These are phyloP conservation scores for Drosophila sordidapex DNA, from an alignment of 2,888 invertebrate genomes.

Conservation along the genomic window DNA sequence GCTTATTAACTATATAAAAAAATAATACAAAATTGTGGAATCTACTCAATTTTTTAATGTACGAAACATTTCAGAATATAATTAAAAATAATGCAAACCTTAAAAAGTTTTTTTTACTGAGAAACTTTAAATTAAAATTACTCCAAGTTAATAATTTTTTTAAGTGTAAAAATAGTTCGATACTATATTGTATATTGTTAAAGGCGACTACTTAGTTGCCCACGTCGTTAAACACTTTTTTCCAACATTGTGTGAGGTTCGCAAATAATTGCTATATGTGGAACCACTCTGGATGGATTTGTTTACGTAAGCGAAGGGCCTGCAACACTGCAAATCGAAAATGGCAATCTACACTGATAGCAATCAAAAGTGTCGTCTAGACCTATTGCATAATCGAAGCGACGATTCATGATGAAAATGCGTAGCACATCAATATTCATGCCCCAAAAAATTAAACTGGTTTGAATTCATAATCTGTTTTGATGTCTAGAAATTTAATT, in stretches of 20 bases:
- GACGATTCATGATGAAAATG: background rate
- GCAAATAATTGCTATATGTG: slow-evolving; percentile 14
- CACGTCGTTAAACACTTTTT: slow-evolving; percentile 17
- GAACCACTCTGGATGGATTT: background rate
- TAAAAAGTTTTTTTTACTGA: background rate
- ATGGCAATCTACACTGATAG: slow-evolving; percentile 16
- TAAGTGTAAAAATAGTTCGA: background rate
- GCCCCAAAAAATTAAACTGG: slow-evolving; percentile 4
- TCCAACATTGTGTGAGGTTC: slow-evolving; percentile 41
- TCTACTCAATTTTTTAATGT: background rate
- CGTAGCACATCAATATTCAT: slow-evolving; percentile 4
- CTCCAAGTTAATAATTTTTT: background rate
- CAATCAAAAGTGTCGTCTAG: slow-evolving; percentile 15
- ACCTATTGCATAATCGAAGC: slow-evolving; percentile 20
- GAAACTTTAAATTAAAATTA: background rate
- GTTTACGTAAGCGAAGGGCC: slow-evolving; percentile 39
- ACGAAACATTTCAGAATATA: background rate
- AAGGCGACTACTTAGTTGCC: slow-evolving; percentile 5
- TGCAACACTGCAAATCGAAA: background rate
- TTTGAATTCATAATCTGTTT: slow-evolving; percentile 11
- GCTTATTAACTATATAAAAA: background rate
- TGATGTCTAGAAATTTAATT: slow-evolving; percentile 25
- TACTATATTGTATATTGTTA: background rate
- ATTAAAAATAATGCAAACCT: background rate
- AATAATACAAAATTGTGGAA: background rate